phyloP scores from a whole-genome alignment of 2,797 vertebrate species.

The Micrastur ruficollis region DNA sequence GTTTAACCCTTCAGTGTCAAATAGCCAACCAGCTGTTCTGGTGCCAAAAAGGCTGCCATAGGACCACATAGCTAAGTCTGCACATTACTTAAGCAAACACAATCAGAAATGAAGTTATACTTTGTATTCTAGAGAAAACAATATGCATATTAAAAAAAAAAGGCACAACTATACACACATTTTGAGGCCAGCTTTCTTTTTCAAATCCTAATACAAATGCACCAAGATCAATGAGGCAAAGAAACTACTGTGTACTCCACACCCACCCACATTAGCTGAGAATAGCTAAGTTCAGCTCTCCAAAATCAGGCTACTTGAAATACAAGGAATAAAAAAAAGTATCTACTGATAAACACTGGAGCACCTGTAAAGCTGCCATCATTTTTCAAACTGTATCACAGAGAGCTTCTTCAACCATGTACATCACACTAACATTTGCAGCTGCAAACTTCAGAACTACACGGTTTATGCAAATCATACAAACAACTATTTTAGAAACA shows the following conservation, averaged over 20 bases:
- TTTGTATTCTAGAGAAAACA: not conserved
- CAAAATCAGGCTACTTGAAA: not conserved
- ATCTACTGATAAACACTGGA: not conserved
- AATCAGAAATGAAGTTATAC: not conserved
- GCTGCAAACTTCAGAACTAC: not conserved
- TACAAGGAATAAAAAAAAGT: not conserved
- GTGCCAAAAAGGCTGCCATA: not conserved
- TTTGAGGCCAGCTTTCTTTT: not conserved
- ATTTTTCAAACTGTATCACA: not conserved
- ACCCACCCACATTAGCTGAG: not conserved
- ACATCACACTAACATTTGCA: not conserved
- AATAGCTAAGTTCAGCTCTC: not conserved
- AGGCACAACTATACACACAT: not conserved
- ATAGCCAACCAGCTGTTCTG: not conserved
- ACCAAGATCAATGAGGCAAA: not conserved
- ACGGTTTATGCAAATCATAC: not conserved
- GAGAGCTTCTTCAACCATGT: not conserved
- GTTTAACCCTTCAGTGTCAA: not conserved
- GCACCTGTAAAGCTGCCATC: not conserved
- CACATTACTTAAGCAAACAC: not conserved
- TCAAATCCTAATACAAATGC: not conserved
- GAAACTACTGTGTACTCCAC: not conserved
- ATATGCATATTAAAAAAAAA: not conserved
- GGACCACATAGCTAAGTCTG: rapidly evolving
- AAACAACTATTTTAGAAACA: constrained; percentile 1